These are phyloP conservation scores for Oreocharis arfaki DNA, from an alignment of 2,113 vertebrate species.

Conservation along the genomic window DNA sequence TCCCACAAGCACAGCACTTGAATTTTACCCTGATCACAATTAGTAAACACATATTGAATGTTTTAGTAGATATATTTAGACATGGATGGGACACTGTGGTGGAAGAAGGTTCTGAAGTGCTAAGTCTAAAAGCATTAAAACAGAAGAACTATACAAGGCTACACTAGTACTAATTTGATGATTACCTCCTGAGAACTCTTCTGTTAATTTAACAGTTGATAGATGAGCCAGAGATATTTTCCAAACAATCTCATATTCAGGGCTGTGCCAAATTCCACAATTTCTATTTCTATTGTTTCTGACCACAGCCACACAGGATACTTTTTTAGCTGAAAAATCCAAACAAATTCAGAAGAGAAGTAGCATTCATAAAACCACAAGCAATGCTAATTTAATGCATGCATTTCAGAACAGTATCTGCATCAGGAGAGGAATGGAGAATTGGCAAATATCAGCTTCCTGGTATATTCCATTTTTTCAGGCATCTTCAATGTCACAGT, in stretches of 20 bases:
- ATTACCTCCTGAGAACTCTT: conserved; percentile 32
- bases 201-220: conserved; percentile 48
- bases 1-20: conserved; percentile 59
- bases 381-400: conserved; percentile 29
- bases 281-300: conserved; percentile 25
- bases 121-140: conserved; percentile 3
- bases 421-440: not conserved
- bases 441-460: not conserved
- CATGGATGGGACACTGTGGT: conserved; percentile 38
- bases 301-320: not conserved
- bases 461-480: not conserved
- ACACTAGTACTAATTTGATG: not conserved
- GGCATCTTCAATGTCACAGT: not conserved
- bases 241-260: conserved; percentile 23
- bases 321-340: conserved; percentile 8
- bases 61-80: conserved; percentile 56
- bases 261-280: not conserved
- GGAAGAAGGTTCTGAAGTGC: conserved; percentile 28
- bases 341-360: conserved; percentile 25
- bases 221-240: conserved; percentile 36
- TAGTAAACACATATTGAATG: conserved; percentile 74
- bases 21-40: conserved; percentile 76
- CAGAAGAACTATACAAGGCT: not conserved
- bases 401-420: conserved; percentile 42
- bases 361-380: conserved; percentile 24